These are phyloP conservation scores for Propsilocerus akamusi DNA, from an alignment of 1,140 invertebrate genomes.

Conservation along the genomic window DNA sequence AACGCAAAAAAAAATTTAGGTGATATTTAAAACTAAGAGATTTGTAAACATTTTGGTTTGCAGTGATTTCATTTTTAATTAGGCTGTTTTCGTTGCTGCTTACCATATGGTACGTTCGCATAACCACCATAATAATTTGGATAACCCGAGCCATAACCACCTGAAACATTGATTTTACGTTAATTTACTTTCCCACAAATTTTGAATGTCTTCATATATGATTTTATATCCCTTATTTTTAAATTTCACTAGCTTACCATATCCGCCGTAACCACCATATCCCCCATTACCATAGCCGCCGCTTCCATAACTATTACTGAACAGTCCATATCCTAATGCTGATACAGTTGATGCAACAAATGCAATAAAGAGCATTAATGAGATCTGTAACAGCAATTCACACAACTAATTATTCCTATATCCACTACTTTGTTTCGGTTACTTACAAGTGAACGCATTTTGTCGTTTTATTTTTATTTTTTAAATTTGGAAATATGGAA, in stretches of 20 bases:
- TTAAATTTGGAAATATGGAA: neutral
- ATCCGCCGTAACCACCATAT: neutral
- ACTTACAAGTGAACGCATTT: constrained; percentile 5
- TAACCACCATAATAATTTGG: too few species aligned
- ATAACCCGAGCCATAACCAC: too few species aligned
- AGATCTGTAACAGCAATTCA: neutral
- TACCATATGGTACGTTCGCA: too few species aligned
- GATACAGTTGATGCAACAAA: neutral
- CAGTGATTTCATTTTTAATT: too few species aligned
- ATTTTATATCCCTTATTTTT: too few species aligned
- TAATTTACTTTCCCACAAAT: too few species aligned
- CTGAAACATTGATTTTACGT: too few species aligned
- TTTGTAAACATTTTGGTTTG: too few species aligned
- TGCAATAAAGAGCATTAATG: neutral
- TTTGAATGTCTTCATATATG: too few species aligned
- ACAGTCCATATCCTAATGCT: neutral
- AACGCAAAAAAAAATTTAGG: too few species aligned
- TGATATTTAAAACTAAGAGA: too few species aligned
- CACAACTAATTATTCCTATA: neutral
- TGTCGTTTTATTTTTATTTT: neutral
- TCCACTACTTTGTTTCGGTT: neutral
- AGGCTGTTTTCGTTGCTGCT: too few species aligned
- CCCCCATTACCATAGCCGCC: neutral
- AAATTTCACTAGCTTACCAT: neutral
- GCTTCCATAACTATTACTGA: neutral